phyloP scores from a whole-genome alignment of 1,140 invertebrate genomes.

The Trichonephila clavipes region DNA sequence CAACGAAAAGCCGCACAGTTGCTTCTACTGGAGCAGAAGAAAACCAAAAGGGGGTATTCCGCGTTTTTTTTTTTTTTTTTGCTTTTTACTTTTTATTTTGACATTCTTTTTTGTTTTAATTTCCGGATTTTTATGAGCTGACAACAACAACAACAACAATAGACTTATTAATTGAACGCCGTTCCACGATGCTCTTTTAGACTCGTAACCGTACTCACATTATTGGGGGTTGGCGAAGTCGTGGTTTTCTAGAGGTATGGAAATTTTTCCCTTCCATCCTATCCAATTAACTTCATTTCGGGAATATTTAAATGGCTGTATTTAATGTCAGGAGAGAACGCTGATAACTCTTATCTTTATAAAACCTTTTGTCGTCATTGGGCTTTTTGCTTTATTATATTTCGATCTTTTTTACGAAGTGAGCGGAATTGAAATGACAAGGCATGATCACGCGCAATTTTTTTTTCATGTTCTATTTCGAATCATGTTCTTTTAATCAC shows the following conservation, averaged over 20 bases:
- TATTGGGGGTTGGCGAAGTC: background rate
- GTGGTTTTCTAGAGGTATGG: background rate
- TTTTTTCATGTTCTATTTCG: too few species aligned
- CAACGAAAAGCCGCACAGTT: background rate
- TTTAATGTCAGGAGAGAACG: background rate
- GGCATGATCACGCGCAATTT: too few species aligned
- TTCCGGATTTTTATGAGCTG: background rate
- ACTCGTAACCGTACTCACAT: background rate
- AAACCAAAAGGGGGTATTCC: background rate
- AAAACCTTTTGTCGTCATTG: background rate
- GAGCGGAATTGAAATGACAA: background rate
- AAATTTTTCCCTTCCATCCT: background rate
- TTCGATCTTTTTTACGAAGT: background rate
- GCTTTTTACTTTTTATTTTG: slow-evolving; percentile 2
- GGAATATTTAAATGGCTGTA: slow-evolving; percentile 16
- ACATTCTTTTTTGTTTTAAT: slow-evolving; percentile 6
- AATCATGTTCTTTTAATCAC: too few species aligned
- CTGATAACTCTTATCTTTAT: background rate
- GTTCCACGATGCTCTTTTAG: background rate
- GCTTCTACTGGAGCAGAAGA: background rate
- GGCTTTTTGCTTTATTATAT: background rate
- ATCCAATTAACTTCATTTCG: slow-evolving; percentile 5
- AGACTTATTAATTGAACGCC: background rate
- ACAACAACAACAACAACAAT: background rate
- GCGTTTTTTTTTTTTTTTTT: background rate